Conservation (phyloP, 2,888 invertebrate species). For the Watsonalla cultraria region DNA sequence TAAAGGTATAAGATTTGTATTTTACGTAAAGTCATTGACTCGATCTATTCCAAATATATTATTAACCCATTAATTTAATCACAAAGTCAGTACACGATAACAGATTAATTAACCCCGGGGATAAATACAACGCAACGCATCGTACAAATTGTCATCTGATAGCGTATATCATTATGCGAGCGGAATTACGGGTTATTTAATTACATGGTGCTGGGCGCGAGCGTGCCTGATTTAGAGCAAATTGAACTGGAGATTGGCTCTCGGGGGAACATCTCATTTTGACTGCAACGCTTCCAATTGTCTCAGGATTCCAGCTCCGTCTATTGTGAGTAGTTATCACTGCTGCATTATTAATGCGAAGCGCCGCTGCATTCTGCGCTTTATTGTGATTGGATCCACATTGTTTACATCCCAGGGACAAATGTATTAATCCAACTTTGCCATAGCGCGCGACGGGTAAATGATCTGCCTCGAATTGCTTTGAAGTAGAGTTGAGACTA, state of each 20-base stretch:
- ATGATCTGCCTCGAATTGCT: background rate
- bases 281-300: constrained; percentile 70
- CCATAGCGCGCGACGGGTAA: constrained; percentile 5
- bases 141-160: constrained; percentile 36
- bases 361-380: constrained; percentile 23
- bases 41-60: constrained; percentile 9
- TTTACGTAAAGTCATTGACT: too few relatives aligned
- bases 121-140: constrained; percentile 30
- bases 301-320: constrained; percentile 46
- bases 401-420: constrained; percentile 12
- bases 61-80: constrained; percentile 33
- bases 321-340: constrained; percentile 50
- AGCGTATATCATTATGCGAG: constrained; percentile 45
- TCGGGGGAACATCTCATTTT: constrained; percentile 64
- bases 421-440: constrained; percentile 3
- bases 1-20: too few relatives aligned
- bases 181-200: constrained; percentile 38
- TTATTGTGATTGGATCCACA: constrained; percentile 28
- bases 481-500: background rate
- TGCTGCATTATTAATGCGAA: constrained; percentile 36
- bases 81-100: constrained; percentile 25
- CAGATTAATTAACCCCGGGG: constrained; percentile 30
- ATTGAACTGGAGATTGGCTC: constrained; percentile 71
- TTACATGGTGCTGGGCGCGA: constrained; percentile 34
- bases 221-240: constrained; percentile 69